A percentile compares a stretch with the other conserved stretches of the same genome.
phyloP scores from a whole-genome alignment of 2,888 invertebrate genomes.

The Octonoba sinensis region DNA sequence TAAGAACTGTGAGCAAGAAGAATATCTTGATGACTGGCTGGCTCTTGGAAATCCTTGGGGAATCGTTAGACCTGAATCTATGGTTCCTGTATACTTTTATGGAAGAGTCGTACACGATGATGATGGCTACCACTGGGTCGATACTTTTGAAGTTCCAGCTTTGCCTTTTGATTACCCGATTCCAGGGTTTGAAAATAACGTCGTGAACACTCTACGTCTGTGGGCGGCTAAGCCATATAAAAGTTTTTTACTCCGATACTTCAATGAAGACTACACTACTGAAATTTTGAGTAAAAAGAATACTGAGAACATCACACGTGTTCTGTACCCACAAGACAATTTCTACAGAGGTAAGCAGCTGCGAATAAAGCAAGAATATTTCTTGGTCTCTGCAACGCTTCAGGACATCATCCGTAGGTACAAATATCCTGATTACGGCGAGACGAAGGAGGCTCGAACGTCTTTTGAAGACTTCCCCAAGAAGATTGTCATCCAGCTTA shows the following conservation, averaged over 20 bases:
- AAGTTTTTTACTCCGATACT: conserved; percentile 95
- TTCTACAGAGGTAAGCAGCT: conserved; percentile 99
- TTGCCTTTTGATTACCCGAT: conserved; percentile 99
- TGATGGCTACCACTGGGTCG: conserved; percentile 91
- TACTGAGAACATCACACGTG: conserved; percentile 97
- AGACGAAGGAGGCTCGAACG: conserved; percentile 86
- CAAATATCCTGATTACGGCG: conserved; percentile 94
- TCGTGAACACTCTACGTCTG: conserved; percentile 95
- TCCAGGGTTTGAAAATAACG: conserved; percentile 97
- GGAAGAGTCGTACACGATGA: conserved; percentile 91
- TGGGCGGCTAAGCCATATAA: conserved; percentile 98
- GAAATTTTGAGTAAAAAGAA: conserved; percentile 97
- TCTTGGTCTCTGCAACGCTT: conserved; percentile 96
- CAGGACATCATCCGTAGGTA: conserved; percentile 93
- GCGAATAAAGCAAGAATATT: conserved; percentile 98
- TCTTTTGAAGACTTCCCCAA: conserved; percentile 91
- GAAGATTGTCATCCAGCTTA: conserved; percentile 95
- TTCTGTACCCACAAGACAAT: conserved; percentile 99
- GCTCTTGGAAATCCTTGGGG: conserved; percentile 99
- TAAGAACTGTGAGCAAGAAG: conserved; percentile 92
- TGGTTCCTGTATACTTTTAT: conserved; percentile 96
- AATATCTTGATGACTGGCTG: conserved; percentile 99
- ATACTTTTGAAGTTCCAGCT: conserved; percentile 93
- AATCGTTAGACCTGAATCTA: conserved; percentile 98
- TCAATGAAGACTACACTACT: conserved; percentile 98